Percentiles rank a stretch among this genome's conserved stretches.
phyloP scores from a whole-genome alignment of 2,113 vertebrate species.

The Poecilia latipinna region DNA sequence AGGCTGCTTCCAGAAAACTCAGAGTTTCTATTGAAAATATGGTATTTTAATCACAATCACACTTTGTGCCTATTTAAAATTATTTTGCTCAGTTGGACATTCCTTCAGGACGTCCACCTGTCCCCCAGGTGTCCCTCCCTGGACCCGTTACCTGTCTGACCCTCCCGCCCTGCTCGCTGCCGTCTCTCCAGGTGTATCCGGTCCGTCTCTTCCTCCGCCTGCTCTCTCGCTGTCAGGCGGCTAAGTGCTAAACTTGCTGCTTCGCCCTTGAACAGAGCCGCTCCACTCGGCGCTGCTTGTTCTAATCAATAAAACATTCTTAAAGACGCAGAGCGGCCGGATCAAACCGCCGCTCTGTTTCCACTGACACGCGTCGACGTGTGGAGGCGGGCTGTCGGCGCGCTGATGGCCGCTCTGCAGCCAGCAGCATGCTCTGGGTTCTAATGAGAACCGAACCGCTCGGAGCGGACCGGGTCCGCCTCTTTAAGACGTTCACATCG shows the following conservation, averaged over 20 bases:
- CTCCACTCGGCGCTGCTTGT: conserved; percentile 59
- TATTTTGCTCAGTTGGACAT: no score
- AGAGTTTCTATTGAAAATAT: no score
- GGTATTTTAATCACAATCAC: no score
- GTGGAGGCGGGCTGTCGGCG: not conserved
- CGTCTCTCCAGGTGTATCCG: not conserved
- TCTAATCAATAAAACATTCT: conserved; percentile 65
- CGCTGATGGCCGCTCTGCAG: not conserved
- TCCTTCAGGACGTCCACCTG: no score
- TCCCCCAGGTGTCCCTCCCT: no score
- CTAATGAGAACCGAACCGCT: not conserved
- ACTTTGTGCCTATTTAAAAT: no score
- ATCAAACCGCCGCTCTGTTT: not conserved
- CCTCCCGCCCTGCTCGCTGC: not conserved
- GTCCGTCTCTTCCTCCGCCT: not conserved
- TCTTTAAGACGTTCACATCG: no score
- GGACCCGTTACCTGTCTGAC: not conserved
- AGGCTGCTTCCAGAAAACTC: no score
- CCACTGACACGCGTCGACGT: conserved; percentile 1
- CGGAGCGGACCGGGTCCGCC: no score
- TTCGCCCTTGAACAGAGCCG: conserved; percentile 58
- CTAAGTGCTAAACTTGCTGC: conserved; percentile 42
- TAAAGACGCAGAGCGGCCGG: conserved; percentile 48
- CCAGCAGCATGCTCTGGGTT: not conserved
- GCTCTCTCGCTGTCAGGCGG: conserved; percentile 18